These are phyloP conservation scores for Crocallis elinguaria DNA, from an alignment of 2,888 invertebrate genomes.

Conservation along the genomic window DNA sequence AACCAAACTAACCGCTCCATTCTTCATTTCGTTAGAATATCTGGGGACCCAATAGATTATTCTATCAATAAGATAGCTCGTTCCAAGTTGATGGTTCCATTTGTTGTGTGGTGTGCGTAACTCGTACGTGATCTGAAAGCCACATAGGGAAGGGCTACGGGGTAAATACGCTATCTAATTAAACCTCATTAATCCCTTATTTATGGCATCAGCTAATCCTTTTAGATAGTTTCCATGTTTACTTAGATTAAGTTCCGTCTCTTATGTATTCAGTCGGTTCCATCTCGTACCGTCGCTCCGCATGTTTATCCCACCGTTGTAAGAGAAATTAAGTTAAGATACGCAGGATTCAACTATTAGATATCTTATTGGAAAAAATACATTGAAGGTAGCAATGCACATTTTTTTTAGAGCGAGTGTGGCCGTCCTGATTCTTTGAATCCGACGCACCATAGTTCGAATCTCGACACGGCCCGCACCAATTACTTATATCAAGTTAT, in stretches of 20 bases:
- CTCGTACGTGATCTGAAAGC: conserved; percentile 63
- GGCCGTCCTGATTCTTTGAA: too few species aligned
- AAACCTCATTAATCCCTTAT: conserved; percentile 71
- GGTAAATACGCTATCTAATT: conserved; percentile 66
- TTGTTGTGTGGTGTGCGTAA: conserved; percentile 30
- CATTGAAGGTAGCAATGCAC: too few species aligned
- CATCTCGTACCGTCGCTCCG: conserved; percentile 1
- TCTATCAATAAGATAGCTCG: conserved; percentile 38
- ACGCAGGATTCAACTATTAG: too few species aligned
- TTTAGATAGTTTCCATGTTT: conserved; percentile 45
- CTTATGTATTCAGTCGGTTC: conserved; percentile 35
- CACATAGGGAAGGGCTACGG: conserved; percentile 38
- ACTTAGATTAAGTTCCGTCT: conserved; percentile 33
- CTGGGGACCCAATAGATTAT: conserved; percentile 27
- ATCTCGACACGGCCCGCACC: too few species aligned
- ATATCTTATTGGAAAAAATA: too few species aligned
- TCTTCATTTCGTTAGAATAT: not conserved
- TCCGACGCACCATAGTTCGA: too few species aligned
- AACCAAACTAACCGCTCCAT: not conserved
- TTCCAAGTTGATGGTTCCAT: conserved; percentile 40
- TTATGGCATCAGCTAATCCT: conserved; percentile 62
- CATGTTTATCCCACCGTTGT: not conserved
- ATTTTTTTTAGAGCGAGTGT: too few species aligned
- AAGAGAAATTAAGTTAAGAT: not conserved
- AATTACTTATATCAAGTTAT: too few species aligned